Evolutionary conservation across 2,888 invertebrate genomes (phyloP), one percentile per base, ranked within the genome.

Genomic region (Polyommatus iphigenia): DNA sequence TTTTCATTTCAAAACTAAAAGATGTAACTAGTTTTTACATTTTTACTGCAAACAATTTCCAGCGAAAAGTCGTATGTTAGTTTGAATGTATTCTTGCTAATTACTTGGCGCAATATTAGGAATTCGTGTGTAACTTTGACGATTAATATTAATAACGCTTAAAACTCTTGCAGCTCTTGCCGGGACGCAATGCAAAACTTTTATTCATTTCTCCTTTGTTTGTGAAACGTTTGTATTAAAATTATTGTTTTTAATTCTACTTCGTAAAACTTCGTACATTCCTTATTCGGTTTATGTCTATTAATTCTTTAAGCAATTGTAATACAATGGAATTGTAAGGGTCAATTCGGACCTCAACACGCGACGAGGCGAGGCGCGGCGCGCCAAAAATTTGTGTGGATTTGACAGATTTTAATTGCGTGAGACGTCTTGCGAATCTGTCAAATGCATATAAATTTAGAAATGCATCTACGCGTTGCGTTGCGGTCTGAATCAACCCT

Each of bases 61-160:
- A 67, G 32, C 18, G 29, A 6, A 15, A 29, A 67, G 32, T 15
- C 15, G 67, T 67, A 32, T 32, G 67, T 29, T 67, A 67, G 67
- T 67, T 59, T 13, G 24, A 29, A 67, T 24, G 62, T 24, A 67
- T 67, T 67, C 67, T 67, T 67, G 67, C 29, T 67, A 41, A 73
- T 73, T 73, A 73, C 46, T 73, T 73, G 15, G 73, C 24, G 41
- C 41, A 36, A 20, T 72, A 72, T 72, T 72, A 41, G n/a, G 41
- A 72, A 41, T 72, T 72, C 72, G 72, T 72, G 41, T 72, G 72
- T 72, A 72, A 72, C 72, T 72, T 72, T 72, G 72, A 41, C 41
- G 41, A 72, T 72, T 72, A 72, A 72, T 41, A 72, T 72, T 72
- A 72, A 72, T 72, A 41, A n/a, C 72, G 41, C 72, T 41, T 41